Conservation (phyloP, 1,140 invertebrate genomes). For the Drosophila nikananu region DNA sequence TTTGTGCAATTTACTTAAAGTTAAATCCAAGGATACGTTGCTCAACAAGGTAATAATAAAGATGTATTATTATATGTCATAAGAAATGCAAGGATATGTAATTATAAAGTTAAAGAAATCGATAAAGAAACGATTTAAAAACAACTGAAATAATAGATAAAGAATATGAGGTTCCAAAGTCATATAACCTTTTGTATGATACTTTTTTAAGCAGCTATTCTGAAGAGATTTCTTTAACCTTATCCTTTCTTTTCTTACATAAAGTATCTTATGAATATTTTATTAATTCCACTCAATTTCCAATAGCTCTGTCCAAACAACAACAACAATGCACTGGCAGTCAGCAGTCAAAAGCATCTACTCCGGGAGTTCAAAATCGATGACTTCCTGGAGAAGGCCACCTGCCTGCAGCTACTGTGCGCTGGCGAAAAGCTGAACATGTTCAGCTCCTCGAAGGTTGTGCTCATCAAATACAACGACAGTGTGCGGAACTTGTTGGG, state of each 20-base stretch:
- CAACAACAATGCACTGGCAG: constrained; percentile 72
- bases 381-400: constrained; percentile 92
- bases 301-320: constrained; percentile 71
- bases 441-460: constrained; percentile 90
- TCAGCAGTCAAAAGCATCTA: constrained; percentile 87
- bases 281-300: not conserved
- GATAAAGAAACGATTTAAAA: no score
- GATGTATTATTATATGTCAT: not conserved
- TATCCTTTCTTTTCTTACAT: not conserved
- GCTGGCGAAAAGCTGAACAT: constrained; percentile 92
- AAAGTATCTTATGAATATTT: not conserved
- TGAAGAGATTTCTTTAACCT: not conserved
- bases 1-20: constrained; percentile 89
- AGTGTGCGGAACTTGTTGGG: constrained; percentile 87
- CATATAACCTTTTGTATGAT: no score
- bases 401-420: constrained; percentile 91
- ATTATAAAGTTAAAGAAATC: not conserved
- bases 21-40: constrained; percentile 90
- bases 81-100: not conserved
- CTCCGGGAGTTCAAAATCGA: constrained; percentile 90
- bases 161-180: no score
- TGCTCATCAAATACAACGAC: constrained; percentile 93
- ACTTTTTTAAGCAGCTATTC: not conserved
- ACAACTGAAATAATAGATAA: no score
- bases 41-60: constrained; percentile 87